Base-by-base conservation (phyloP, 2,888 invertebrate genomes). In the Neria commutata region DNA sequence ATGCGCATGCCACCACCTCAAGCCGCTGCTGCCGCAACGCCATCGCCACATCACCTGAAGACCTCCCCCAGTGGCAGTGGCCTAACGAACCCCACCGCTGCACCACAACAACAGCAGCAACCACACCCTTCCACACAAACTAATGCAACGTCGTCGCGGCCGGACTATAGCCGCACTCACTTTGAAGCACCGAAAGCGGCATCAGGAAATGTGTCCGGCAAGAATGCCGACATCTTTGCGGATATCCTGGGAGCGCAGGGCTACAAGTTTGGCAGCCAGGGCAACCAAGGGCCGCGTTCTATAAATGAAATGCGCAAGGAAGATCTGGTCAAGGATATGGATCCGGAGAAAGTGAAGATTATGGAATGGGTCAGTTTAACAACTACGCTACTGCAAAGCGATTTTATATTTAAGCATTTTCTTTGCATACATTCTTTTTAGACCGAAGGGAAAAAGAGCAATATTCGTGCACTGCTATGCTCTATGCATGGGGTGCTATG, bases 361-460 rank as follows among this genome's bases (percentile, higher is more conserved):
- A 83, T 87, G 69, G 91, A 91, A 76, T 92, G 92, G 92, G 93
- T 93, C 76, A 78, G 80, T 62, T 45, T 46, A 24, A n/a, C n/a
- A n/a, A n/a, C n/a, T n/a, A n/a, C n/a, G n/a, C n/a, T n/a, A n/a
- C n/a, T n/a, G n/a, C n/a, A n/a, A n/a, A n/a, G n/a, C n/a, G n/a
- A n/a, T n/a, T n/a, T n/a, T n/a, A n/a, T n/a, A n/a, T n/a, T n/a
- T n/a, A n/a, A n/a, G n/a, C n/a, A 29, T 29, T 29, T 29, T 29
- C 29, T 11, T 8, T 29, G 29, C 29, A 29, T 26, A 6, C 50
- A 40, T 34, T 45, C 49, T 46, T 53, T 62, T 56, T 58, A 95
- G 94, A 91, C 90, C 58, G 93, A 96, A 76, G 98, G 98, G 8
- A 99, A 98, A 83, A 95, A 95, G 76, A 90, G 91, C 56, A 99